Base-by-base conservation (phyloP, 2,113 vertebrate species). In the Nematolebias whitei region DNA sequence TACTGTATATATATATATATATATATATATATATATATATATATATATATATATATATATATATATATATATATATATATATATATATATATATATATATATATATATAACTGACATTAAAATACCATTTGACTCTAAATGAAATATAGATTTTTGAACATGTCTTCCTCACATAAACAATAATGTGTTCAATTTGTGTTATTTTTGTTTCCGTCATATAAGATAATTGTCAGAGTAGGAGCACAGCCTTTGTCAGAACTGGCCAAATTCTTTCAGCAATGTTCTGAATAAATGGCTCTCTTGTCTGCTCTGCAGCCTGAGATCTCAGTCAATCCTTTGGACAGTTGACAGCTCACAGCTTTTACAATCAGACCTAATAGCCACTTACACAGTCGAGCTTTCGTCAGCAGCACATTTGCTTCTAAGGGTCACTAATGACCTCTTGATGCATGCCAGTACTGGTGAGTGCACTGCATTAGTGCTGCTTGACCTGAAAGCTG, bases 391-490 rank as follows among this genome's bases (percentile, higher is more conserved):
- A 50, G 19, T 38, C 61, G 49, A 26, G 22, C 43, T 53, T 62
- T 75, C 19, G 8, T 71, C 56, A 32, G 23, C 43, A 44, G 45
- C 47, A 35, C 41, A 49, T 14, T 40, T 41, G 29, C 41, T 38
- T 69, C 26, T 45, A 24, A 38, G 39, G 68, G 53, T 55, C 14
- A 16, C 22, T 53, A 74, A 60, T 71, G 50, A 64, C 51, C 55
- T 47, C 54, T 7, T 51, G 54, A 68, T 54, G 39, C 61, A 60
- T 60, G 49, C 65, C 59, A 44, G 2, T 39, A 19, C 45, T 69
- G 32, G 35, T 63, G 62, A 74, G 38, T 58, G 56, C 19, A 55
- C 57, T 29, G 35, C 68, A 73, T 76, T 63, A 60, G 59, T 61
- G 54, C 44, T 60, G 44, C 66, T 52, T 66, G 63, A 76, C 52